phyloP scores from a whole-genome alignment of 2,797 vertebrate genomes.

The Onychomys leucogaster region DNA sequence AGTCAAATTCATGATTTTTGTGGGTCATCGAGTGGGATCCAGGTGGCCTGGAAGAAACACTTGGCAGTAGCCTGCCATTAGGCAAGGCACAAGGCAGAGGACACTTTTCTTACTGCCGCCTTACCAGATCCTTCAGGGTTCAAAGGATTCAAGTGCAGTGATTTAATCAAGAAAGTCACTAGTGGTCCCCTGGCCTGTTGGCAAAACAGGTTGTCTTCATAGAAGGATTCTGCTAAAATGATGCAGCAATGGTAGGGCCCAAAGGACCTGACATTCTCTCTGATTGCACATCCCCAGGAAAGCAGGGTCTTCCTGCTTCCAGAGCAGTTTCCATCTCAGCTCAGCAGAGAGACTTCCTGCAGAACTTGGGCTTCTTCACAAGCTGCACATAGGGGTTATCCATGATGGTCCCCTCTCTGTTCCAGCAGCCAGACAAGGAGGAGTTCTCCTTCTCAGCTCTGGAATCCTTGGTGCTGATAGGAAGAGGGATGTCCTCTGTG shows the following conservation, averaged over 20 bases:
- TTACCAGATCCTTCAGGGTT: not conserved
- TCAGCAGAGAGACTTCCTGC: constrained; percentile 90
- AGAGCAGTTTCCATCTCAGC: constrained; percentile 53
- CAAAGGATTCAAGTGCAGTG: constrained; percentile 38
- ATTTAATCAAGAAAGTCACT: not conserved
- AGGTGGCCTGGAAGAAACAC: not conserved
- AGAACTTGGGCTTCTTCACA: constrained; percentile 98
- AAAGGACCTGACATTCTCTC: not conserved
- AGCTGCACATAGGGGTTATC: constrained; percentile 98
- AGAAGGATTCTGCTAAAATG: not conserved
- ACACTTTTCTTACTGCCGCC: not conserved
- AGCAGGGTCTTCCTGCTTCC: not conserved
- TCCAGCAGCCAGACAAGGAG: constrained; percentile 90
- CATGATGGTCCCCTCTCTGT: constrained; percentile 94
- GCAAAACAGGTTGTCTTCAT: not conserved
- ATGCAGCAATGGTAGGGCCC: not conserved
- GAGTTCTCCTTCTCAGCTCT: constrained; percentile 93
- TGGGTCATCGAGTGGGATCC: not conserved
- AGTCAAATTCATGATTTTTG: too few relatives aligned
- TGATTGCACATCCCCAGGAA: not conserved
- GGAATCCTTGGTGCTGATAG: constrained; percentile 91
- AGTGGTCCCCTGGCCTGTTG: not conserved
- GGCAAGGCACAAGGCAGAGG: not conserved
- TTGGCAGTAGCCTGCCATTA: not conserved
- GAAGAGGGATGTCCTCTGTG: constrained; percentile 93